phyloP scores from a whole-genome alignment of 2,797 vertebrate species.

The Semaprochilodus insignis region DNA sequence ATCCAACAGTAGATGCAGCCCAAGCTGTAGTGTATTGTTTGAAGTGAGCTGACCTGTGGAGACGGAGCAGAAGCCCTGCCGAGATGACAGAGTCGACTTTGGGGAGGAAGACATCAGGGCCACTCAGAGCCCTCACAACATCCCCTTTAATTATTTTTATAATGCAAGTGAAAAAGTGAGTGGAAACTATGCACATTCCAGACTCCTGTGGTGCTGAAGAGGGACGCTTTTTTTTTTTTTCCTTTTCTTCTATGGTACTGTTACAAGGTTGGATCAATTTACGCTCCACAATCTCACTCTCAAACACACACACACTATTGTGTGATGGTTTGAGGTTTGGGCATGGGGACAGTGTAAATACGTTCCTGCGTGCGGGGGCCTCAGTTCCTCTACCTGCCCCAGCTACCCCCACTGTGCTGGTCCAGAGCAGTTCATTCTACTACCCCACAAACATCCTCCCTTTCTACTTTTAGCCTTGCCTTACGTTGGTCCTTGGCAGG shows the following conservation, averaged over 20 bases:
- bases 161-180: conserved; percentile 74
- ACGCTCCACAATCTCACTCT: conserved; percentile 62
- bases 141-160: conserved; percentile 78
- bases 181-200: conserved; percentile 78
- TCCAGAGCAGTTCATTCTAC: not conserved
- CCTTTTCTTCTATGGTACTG: conserved; percentile 50
- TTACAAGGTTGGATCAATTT: conserved; percentile 62
- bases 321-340: conserved; percentile 61
- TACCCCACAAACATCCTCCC: not conserved
- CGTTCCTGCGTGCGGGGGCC: conserved; percentile 42
- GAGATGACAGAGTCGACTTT: conserved; percentile 69
- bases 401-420: not conserved
- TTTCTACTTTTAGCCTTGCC: not conserved
- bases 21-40: conserved; percentile 53
- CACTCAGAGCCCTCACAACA: conserved; percentile 70
- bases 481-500: not conserved
- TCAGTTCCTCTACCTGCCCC: conserved; percentile 6
- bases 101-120: conserved; percentile 66
- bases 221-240: conserved; percentile 47
- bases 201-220: conserved; percentile 65
- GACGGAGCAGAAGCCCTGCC: conserved; percentile 69
- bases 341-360: conserved; percentile 65
- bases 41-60: conserved; percentile 63
- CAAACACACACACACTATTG: conserved; percentile 50
- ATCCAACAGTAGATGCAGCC: conserved; percentile 49